A percentile compares a stretch with the other conserved stretches of the same genome.
phyloP scores from a whole-genome alignment of 2,888 invertebrate species.

The Cephus nigrinus region DNA sequence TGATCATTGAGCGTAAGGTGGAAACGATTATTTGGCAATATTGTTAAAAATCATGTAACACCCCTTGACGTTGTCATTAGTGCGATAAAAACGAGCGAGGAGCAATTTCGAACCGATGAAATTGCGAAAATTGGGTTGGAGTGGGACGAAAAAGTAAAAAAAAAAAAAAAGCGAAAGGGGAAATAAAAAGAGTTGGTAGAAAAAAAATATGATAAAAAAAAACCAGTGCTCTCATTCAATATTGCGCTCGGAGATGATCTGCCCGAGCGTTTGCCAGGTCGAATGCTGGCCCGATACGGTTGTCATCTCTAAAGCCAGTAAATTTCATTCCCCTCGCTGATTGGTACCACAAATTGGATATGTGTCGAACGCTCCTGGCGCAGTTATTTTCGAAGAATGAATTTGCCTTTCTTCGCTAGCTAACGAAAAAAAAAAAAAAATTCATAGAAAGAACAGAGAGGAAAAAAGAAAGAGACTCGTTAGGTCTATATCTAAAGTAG shows the following conservation, averaged over 20 bases:
- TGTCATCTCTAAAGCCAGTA: constrained; percentile 31
- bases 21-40: not conserved
- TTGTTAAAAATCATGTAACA: not conserved
- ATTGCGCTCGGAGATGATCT: constrained; percentile 31
- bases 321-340: constrained; percentile 27
- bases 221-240: constrained; percentile 25
- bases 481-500: not conserved
- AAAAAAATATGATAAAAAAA: not conserved
- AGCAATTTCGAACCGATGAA: not conserved
- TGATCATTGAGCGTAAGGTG: not conserved
- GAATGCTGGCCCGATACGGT: constrained; percentile 30
- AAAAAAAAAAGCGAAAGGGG: not conserved
- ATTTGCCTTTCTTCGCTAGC: not conserved
- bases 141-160: not conserved
- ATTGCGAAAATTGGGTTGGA: not conserved
- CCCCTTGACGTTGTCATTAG: not conserved
- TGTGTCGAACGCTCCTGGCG: constrained; percentile 15
- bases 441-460: not conserved
- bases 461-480: not conserved
- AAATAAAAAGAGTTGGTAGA: not conserved
- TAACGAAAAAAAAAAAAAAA: not conserved
- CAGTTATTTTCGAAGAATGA: not conserved
- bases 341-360: constrained; percentile 31
- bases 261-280: constrained; percentile 26
- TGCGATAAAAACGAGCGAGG: not conserved